Percentiles rank a stretch among this genome's conserved stretches.
phyloP scores from a whole-genome alignment of 2,888 invertebrate genomes.

The Acleris emargana region DNA sequence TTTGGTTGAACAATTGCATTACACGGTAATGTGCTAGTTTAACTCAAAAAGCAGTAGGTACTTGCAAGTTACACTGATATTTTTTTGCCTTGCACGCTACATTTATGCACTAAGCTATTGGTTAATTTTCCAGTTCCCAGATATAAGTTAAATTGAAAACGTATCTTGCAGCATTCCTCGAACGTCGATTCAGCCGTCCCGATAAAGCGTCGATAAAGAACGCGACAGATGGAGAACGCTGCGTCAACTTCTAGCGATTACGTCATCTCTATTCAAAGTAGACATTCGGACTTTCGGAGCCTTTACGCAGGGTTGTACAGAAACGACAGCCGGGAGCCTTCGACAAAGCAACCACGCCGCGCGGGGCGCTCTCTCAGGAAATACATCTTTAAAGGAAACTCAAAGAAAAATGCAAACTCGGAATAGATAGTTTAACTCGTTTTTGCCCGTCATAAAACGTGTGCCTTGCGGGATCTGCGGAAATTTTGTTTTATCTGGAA shows the following conservation, averaged over 20 bases:
- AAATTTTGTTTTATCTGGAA: too few relatives aligned
- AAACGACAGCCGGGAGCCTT: conserved; percentile 41
- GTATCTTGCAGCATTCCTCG: not conserved
- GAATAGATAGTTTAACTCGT: not conserved
- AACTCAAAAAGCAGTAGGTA: too few relatives aligned
- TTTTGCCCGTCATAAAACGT: too few relatives aligned
- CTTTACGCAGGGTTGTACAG: conserved; percentile 52
- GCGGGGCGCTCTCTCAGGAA: conserved; percentile 48
- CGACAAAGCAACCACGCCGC: conserved; percentile 38
- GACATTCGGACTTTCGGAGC: conserved; percentile 49
- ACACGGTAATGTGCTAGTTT: too few relatives aligned
- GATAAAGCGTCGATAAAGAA: conserved; percentile 57
- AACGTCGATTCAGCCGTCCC: conserved; percentile 37
- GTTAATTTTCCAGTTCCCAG: too few relatives aligned
- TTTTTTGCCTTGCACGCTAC: too few relatives aligned
- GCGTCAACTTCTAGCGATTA: conserved; percentile 63
- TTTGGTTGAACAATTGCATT: too few relatives aligned
- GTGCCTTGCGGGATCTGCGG: too few relatives aligned
- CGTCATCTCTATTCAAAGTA: conserved; percentile 72
- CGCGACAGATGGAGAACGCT: conserved; percentile 43
- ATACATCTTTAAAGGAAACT: conserved; percentile 60
- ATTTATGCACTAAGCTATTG: too few relatives aligned
- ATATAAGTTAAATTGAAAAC: conserved; percentile 9
- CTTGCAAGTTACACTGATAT: too few relatives aligned
- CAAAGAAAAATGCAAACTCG: conserved; percentile 37